A percentile compares a stretch with the other conserved stretches of the same genome.
These are phyloP conservation scores for Clitarchus hookeri DNA, from an alignment of 2,888 invertebrate genomes.

Conservation along the genomic window DNA sequence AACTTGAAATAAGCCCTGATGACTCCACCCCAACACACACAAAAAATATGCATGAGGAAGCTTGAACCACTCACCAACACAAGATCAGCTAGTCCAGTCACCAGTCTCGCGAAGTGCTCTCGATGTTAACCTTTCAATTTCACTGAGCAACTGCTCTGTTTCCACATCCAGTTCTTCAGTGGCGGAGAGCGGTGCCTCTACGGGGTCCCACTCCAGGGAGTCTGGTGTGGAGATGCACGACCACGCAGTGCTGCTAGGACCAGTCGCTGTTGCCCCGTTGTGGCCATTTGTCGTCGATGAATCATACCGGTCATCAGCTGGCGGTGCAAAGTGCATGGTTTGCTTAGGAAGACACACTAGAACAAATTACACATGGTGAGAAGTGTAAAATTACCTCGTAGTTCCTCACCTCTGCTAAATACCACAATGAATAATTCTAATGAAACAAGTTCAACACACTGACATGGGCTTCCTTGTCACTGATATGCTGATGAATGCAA, in stretches of 20 bases:
- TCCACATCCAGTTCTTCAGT: conserved; percentile 64
- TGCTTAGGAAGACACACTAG: conserved; percentile 37
- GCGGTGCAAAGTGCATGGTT: conserved; percentile 34
- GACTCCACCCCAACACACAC: too few species aligned
- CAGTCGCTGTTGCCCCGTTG: conserved; percentile 27
- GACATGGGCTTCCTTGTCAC: too few species aligned
- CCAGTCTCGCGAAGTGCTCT: conserved; percentile 70
- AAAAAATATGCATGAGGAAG: too few species aligned
- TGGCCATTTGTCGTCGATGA: conserved; percentile 32
- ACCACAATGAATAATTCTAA: too few species aligned
- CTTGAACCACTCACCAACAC: not conserved
- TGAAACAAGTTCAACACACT: too few species aligned
- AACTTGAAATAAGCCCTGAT: too few species aligned
- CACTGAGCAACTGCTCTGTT: conserved; percentile 66
- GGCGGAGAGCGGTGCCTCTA: conserved; percentile 54
- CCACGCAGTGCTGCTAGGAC: conserved; percentile 36
- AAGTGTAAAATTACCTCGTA: not conserved
- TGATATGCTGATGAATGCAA: too few species aligned
- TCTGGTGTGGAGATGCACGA: conserved; percentile 61
- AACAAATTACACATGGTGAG: not conserved
- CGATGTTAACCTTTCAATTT: conserved; percentile 69
- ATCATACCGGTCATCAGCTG: conserved; percentile 34
- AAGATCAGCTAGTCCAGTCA: conserved; percentile 48
- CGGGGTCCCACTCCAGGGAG: conserved; percentile 71
- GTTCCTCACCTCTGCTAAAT: too few species aligned